Percentiles rank a stretch among this genome's conserved stretches.
Conservation (phyloP, 2,797 vertebrate species). For the Semaprochilodus insignis region DNA sequence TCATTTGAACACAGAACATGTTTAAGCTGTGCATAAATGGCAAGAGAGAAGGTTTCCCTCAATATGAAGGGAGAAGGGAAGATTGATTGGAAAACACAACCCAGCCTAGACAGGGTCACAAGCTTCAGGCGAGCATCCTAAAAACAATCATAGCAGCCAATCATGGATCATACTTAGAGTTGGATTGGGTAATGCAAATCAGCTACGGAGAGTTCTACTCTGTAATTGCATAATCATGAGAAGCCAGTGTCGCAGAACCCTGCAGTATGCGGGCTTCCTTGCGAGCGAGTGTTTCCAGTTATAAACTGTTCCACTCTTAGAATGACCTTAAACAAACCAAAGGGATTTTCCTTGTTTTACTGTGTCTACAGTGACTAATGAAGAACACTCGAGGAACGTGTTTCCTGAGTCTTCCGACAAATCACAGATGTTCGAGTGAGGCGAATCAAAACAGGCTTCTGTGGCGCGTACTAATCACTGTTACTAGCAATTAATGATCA, state of each 20-base stretch:
- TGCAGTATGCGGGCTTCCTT: background rate
- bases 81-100: conserved; percentile 4
- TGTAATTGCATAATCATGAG: background rate
- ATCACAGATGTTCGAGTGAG: background rate
- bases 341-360: background rate
- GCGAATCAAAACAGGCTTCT: background rate
- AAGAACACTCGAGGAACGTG: background rate
- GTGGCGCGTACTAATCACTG: background rate
- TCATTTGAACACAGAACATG: conserved; percentile 35
- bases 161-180: no score
- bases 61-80: background rate
- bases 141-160: background rate
- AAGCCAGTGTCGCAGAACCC: background rate
- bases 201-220: background rate
- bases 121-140: background rate
- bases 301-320: background rate
- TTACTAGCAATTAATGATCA: background rate
- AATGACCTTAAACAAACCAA: background rate
- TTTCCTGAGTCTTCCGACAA: background rate
- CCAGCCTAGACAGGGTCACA: background rate
- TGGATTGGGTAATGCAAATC: background rate
- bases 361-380: background rate
- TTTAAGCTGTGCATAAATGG: conserved; percentile 7
- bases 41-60: conserved; percentile 18
- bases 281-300: background rate